phyloP scores from a whole-genome alignment of 92 coral and sea anemone genomes.

The Zoanthus sansibaricus region DNA sequence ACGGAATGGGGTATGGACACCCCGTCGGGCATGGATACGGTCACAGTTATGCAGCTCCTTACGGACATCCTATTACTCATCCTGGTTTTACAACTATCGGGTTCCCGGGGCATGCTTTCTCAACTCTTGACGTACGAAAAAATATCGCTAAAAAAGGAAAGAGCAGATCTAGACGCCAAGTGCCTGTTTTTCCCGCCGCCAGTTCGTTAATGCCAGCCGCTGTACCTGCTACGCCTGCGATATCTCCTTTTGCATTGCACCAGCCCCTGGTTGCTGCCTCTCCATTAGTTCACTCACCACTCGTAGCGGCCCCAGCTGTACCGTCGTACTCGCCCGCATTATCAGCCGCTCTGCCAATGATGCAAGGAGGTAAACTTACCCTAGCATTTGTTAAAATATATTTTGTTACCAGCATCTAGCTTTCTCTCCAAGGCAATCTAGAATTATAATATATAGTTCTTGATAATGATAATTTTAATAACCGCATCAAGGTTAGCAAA shows the following conservation, averaged over 20 bases:
- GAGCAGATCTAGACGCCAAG: slow-evolving; percentile 77
- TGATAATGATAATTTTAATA: not conserved
- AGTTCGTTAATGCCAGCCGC: slow-evolving; percentile 33
- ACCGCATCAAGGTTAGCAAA: no score
- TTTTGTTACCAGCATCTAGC: no score
- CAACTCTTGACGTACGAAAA: slow-evolving; percentile 94
- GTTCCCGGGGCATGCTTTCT: slow-evolving; percentile 95
- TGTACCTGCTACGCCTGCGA: slow-evolving; percentile 19
- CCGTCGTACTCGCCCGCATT: slow-evolving; percentile 30
- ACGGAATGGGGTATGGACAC: slow-evolving; percentile 52
- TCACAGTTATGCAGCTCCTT: slow-evolving; percentile 89
- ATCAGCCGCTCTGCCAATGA: slow-evolving; percentile 37
- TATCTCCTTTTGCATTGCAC: slow-evolving; percentile 8
- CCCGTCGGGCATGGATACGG: slow-evolving; percentile 74
- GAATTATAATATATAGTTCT: no score
- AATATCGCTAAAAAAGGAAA: slow-evolving; percentile 73
- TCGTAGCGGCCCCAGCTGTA: slow-evolving; percentile 33
- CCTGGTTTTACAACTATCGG: slow-evolving; percentile 99
- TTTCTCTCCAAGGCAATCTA: no score
- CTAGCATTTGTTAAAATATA: no score
- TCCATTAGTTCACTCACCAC: slow-evolving; percentile 21
- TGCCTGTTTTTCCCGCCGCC: slow-evolving; percentile 51
- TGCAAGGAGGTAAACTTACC: slow-evolving; percentile 35
- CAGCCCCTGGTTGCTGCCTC: slow-evolving; percentile 23
- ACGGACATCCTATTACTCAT: slow-evolving; percentile 98